Percentiles rank a stretch among this genome's conserved stretches.
phyloP scores from a whole-genome alignment of 2,797 vertebrate genomes.

The Gymnocypris eckloni region DNA sequence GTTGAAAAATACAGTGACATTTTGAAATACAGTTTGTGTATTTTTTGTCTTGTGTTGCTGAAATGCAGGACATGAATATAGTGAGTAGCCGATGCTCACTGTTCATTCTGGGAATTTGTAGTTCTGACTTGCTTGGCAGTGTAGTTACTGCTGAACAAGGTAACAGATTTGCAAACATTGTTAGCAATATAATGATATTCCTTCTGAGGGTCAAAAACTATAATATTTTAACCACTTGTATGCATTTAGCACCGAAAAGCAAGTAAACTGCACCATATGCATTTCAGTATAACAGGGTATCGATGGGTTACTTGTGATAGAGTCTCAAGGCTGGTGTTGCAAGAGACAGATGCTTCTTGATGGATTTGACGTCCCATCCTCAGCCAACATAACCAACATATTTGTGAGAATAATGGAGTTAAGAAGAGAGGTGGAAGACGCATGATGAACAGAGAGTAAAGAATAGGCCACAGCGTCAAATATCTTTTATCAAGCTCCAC shows the following conservation, averaged over 20 bases:
- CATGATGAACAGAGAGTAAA: constrained; percentile 20
- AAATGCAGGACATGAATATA: not conserved
- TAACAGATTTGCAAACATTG: not conserved
- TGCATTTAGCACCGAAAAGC: constrained; percentile 27
- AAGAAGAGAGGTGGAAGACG: not conserved
- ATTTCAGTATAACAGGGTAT: constrained; percentile 9
- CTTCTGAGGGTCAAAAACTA: not conserved
- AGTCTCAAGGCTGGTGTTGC: constrained; percentile 57
- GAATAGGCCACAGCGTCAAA: not conserved
- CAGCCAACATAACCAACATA: constrained; percentile 59
- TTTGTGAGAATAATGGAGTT: constrained; percentile 53
- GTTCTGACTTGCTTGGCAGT: too few species aligned
- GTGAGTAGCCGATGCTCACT: not conserved
- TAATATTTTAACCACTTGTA: too few species aligned
- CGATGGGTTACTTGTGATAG: constrained; percentile 52
- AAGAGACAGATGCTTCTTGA: constrained; percentile 66
- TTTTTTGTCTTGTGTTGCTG: not conserved
- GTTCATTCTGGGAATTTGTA: not conserved
- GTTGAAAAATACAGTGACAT: not conserved
- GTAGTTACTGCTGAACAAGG: not conserved
- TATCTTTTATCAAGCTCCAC: constrained; percentile 60
- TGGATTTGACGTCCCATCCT: constrained; percentile 57
- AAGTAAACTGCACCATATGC: constrained; percentile 1
- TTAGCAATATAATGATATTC: not conserved
- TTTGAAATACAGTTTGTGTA: not conserved